phyloP scores from a whole-genome alignment of 2,888 invertebrate genomes.

The Formica aserva region DNA sequence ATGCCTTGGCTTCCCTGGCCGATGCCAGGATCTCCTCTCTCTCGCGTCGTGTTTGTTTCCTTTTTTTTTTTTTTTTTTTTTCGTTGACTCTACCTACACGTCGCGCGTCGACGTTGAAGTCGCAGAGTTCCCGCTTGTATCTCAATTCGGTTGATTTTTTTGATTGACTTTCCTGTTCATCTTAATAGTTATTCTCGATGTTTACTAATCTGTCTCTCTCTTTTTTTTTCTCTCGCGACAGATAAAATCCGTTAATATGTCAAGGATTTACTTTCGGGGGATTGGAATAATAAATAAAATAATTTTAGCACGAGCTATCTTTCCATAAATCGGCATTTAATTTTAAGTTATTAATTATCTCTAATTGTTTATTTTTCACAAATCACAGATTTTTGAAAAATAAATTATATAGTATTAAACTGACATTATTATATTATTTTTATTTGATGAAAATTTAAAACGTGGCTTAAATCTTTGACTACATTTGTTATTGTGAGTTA shows the following conservation, averaged over 20 bases:
- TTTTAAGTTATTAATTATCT: not conserved
- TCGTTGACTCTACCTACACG: not conserved
- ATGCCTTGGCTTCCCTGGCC: not conserved
- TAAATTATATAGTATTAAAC: not conserved
- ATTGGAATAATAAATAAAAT: not conserved
- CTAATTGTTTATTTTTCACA: not conserved
- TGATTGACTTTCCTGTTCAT: not conserved
- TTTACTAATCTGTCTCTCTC: not conserved
- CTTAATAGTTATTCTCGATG: not conserved
- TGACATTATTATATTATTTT: not conserved
- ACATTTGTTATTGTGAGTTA: not conserved
- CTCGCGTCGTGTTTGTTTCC: constrained; percentile 11
- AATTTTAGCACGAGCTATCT: not conserved
- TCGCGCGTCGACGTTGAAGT: not conserved
- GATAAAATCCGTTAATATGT: not conserved
- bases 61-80: not conserved
- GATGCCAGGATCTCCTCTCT: not conserved
- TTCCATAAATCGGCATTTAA: not conserved
- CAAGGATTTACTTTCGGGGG: not conserved
- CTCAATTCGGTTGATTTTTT: not conserved
- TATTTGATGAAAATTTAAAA: not conserved
- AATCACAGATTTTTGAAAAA: not conserved
- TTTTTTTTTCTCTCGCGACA: not conserved
- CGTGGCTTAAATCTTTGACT: not conserved
- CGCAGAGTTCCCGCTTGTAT: not conserved